Base-by-base conservation (phyloP, 2,888 invertebrate species). In the Ormyrus rosae region DNA sequence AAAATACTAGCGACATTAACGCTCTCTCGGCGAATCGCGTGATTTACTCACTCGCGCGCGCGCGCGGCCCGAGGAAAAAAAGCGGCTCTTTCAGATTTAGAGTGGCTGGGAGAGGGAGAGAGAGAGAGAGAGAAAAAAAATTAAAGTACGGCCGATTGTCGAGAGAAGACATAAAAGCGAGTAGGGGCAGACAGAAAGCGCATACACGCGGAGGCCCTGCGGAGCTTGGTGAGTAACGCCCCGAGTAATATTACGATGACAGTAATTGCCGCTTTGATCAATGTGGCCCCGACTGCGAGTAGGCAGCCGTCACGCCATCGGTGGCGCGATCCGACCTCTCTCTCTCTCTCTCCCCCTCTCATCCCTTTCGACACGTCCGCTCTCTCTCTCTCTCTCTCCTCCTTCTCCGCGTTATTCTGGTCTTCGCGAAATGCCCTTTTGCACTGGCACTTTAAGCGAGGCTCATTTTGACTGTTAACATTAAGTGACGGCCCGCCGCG, bases 241-340 rank as follows among this genome's bases (percentile, higher is more conserved):
- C 87, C 85, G 85, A 86, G 88, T 88, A 89, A 89, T 88, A 89
- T 88, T 88, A 89, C 88, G 88, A 88, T 88, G 89, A 89, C 89
- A 89, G 89, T 89, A 89, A 89, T 89, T 89, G 89, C 88, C 85
- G 88, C 89, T 89, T 89, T 89, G 89, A 89, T 89, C 89, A 89
- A 89, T 89, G 88, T 86, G 85, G 86, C 83, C 84, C 85, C 85
- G 84, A 84, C 86, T 86, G 84, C 86, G 86, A 86, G 86, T 86
- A 87, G 86, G 85, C 85, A 85, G 86, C 83, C 83, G 75, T 78
- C 74, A 82, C 82, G 76, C 83, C 80, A 69, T 80, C 82, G 63
- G 51, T 61, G 81, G 83, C 82, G 61, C 78, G 68, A 78, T 72
- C 53, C 58, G 64, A 65, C 50, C 60, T 11, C 67, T 50, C 53